phyloP scores from a whole-genome alignment of 2,113 vertebrate species.

The Anguilla rostrata region DNA sequence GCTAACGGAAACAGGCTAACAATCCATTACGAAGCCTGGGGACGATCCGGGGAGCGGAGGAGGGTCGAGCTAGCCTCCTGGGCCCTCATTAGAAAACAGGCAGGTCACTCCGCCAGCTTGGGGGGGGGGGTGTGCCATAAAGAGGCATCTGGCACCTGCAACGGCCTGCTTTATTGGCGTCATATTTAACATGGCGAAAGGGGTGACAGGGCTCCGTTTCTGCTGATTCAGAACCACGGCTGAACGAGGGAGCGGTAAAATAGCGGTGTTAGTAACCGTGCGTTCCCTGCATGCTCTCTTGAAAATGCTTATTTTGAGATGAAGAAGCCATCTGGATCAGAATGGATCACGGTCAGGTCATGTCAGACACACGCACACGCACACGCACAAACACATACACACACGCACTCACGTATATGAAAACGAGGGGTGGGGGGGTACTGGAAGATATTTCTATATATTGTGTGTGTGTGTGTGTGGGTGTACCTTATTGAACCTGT shows the following conservation, averaged over 20 bases:
- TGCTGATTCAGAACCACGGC: not conserved
- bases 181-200: not conserved
- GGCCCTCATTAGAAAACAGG: constrained; percentile 29
- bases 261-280: no score
- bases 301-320: not conserved
- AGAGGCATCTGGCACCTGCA: not conserved
- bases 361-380: no score
- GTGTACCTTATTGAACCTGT: no score
- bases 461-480: no score
- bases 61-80: not conserved
- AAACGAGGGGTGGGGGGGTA: no score
- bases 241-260: not conserved
- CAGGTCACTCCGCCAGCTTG: constrained; percentile 11
- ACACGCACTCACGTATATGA: no score
- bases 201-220: not conserved
- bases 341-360: not conserved
- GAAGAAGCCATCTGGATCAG: not conserved
- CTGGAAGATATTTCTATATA: no score
- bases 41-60: not conserved
- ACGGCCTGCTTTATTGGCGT: not conserved
- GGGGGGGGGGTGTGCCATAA: not conserved
- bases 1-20: constrained; percentile 9
- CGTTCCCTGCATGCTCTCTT: not conserved
- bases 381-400: no score
- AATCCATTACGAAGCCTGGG: not conserved